Percentiles rank a stretch among this genome's conserved stretches.
These are phyloP conservation scores for Antheraea yamamai DNA, from an alignment of 2,888 invertebrate species.

Conservation along the genomic window DNA sequence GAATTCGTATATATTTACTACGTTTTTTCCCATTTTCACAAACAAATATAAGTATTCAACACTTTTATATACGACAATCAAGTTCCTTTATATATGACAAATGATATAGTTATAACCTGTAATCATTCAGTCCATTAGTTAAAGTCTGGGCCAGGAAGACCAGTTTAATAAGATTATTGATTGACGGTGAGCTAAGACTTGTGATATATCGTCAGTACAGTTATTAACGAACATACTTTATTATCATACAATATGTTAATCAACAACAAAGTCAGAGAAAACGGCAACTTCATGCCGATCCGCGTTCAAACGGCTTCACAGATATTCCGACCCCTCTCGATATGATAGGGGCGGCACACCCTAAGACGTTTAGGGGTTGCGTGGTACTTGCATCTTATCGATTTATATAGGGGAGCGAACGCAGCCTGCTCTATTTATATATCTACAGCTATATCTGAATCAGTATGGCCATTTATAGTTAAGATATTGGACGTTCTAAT, in stretches of 20 bases:
- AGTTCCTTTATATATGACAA: no score
- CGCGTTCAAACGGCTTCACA: background rate
- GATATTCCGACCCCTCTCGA: background rate
- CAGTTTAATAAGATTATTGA: background rate
- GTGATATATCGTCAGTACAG: background rate
- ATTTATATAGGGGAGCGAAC: background rate
- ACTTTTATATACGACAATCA: no score
- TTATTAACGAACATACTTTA: no score
- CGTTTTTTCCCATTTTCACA: no score
- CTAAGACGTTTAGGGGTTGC: slow-evolving; percentile 7
- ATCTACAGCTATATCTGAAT: background rate
- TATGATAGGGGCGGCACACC: background rate
- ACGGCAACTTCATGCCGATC: background rate
- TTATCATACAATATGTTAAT: background rate
- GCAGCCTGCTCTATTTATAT: background rate
- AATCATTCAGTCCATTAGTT: no score
- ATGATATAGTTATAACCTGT: no score
- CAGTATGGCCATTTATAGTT: background rate
- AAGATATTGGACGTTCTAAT: background rate
- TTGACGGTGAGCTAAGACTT: background rate
- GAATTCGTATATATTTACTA: background rate
- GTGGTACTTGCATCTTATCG: slow-evolving; percentile 6
- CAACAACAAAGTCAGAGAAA: background rate
- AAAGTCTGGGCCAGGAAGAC: no score
- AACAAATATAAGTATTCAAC: no score